Percentiles rank a stretch among this genome's conserved stretches.
Evolutionary conservation across 2,797 vertebrate genomes (phyloP).

Genomic region (Pangasius krempfi): DNA sequence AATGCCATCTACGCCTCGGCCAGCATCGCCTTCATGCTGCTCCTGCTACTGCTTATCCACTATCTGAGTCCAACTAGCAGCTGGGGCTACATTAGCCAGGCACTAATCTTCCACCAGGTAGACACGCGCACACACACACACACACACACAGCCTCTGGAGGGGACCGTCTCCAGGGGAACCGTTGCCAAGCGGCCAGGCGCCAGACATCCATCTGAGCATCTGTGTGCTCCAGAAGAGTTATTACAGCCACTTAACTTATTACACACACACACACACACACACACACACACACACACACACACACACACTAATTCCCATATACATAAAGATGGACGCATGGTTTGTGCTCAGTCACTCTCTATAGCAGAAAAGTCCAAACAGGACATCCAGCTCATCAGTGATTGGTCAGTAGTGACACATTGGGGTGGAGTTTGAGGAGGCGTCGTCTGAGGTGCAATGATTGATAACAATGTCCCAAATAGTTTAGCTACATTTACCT

Average conservation of each 20-base stretch:
- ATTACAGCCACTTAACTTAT: slow-evolving; percentile 79
- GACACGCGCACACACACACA: slow-evolving; percentile 20
- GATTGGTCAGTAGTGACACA: background rate
- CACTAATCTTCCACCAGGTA: slow-evolving; percentile 94
- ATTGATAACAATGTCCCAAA: background rate
- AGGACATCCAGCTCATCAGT: background rate
- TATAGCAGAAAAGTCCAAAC: background rate
- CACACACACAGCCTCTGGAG: slow-evolving; percentile 5
- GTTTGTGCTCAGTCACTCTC: background rate
- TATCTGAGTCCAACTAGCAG: slow-evolving; percentile 89
- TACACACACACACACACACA: slow-evolving; percentile 41
- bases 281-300: slow-evolving; percentile 1
- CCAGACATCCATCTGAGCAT: slow-evolving; percentile 67
- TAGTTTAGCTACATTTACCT: background rate
- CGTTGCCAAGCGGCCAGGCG: slow-evolving; percentile 62
- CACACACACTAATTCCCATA: background rate
- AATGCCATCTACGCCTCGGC: slow-evolving; percentile 86
- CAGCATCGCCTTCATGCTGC: slow-evolving; percentile 86
- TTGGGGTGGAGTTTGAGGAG: background rate
- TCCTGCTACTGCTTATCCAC: slow-evolving; percentile 87
- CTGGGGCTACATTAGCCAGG: slow-evolving; percentile 93
- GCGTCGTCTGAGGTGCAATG: background rate
- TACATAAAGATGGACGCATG: background rate
- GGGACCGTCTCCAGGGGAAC: slow-evolving; percentile 64
- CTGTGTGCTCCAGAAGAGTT: slow-evolving; percentile 68